Base-by-base conservation (phyloP, 2,113 vertebrate genomes). In the Malurus melanocephalus region DNA sequence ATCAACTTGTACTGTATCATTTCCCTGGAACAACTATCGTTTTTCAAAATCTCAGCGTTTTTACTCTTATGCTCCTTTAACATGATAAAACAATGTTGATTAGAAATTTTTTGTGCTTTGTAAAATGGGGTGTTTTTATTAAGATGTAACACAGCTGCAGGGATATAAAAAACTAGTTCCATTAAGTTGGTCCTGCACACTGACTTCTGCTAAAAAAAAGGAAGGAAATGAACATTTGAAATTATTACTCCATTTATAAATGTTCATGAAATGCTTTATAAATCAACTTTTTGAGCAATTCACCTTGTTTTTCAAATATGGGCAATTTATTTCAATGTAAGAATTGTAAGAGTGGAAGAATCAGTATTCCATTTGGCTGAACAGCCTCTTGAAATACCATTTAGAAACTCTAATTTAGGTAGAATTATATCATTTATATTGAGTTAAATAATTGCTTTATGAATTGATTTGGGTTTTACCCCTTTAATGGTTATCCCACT, bases 131-230 rank as follows among this genome's bases (percentile, higher is more conserved):
- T 45, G 38, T 42, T 83, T 69, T 59, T 52, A 46, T 67, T 7
- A 35, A 77, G n/a, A 67, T 3, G 12, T 33, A 26, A 4, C 12
- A 62, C 8, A 77, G 51, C 2, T n/a, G 6, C 15, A 66, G 28
- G 11, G 2, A 35, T 35, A n/a, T 24, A 88, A 67, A 32, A 75
- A 85, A 80, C 5, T 62, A 35, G 7, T 60, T 77, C 9, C 57
- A 20, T 46, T 77, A 74, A 4, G 0, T 2, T 81, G 10, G 2
- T 55, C 43, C 23, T 77, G 7, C 12, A 60, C 1, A 2, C 3
- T 48, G 32, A 19, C 1, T 33, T 52, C 30, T 56, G 68, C 48
- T 20, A 16, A 56, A 86, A 57, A 57, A 43, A 43, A 3, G 6
- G 15, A 55, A 71, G 17, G 11, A 40, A 81, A 74, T 7, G 3